Base-by-base conservation (phyloP, 1,140 invertebrate genomes). In the Apocrypta bakeri region DNA sequence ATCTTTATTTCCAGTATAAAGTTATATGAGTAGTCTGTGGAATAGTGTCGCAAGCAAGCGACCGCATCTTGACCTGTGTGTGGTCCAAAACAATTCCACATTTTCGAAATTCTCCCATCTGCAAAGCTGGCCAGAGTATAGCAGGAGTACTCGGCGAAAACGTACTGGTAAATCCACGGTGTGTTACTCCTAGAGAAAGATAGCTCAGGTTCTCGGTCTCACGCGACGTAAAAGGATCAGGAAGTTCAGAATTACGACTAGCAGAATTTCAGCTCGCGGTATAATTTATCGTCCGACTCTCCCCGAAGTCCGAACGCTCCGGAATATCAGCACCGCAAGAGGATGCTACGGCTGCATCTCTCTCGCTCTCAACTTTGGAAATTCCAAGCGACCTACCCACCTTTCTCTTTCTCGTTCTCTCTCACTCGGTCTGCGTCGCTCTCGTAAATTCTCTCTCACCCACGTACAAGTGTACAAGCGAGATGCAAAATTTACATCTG, bases 171-270 rank as follows among this genome's bases (percentile, higher is more conserved):
- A 78, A 72, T 78, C 75, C 81, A 64, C 24, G 73, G n/a, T 61
- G 21, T 14, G 63, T 21, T 21, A 56, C 48, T 21, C 48, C n/a
- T 21, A 17, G 48, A 56, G 48, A 56, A 56, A 17, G 48, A 56
- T 56, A 56, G 79, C 33, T 29, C 24, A 37, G 68, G 37, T 21
- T 61, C 72, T 66, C 33, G 71, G 72, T 17, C 73, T 27, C 64
- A 33, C 48, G 81, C 64, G 66, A 73, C 56, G 81, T 76, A 82
- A 82, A 82, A 73, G 74, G 81, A 82, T 78, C 75, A 82, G 68
- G 75, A 82, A 78, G 81, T 82, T 82, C 31, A 78, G 75, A 78
- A 78, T 82, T 82, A 82, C 81, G 81, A 82, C 75, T 78, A 73
- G 75, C 66, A 82, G 75, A 82, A 78, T 82, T 82, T 82, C 74